phyloP scores from a whole-genome alignment of 2,113 vertebrate species.

The Podarcis raffonei region DNA sequence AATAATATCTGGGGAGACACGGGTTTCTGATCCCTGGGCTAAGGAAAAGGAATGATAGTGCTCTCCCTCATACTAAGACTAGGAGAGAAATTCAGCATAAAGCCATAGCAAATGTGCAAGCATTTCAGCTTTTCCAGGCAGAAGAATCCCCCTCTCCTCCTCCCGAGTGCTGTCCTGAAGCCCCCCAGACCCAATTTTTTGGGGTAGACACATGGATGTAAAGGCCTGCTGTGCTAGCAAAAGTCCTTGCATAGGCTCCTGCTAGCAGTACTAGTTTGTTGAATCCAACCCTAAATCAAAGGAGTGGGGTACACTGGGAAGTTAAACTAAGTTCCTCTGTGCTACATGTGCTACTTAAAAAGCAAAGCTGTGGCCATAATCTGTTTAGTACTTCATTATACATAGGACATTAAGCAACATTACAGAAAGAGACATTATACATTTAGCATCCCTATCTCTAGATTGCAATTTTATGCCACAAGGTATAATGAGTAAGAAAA shows the following conservation, averaged over 20 bases:
- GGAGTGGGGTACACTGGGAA: neutral
- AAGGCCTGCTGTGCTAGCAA: no score
- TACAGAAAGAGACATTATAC: neutral
- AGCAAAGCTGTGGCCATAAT: neutral
- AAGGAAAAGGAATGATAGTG: neutral
- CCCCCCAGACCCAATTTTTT: no score
- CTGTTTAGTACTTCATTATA: constrained; percentile 1
- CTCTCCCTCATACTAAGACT: neutral
- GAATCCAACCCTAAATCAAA: neutral
- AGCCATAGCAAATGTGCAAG: no score
- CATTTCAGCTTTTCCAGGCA: no score
- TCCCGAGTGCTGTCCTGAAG: neutral
- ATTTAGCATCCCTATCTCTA: constrained; percentile 15
- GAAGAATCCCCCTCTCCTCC: no score
- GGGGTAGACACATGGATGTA: no score
- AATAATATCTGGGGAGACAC: no score
- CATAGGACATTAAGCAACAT: constrained; percentile 16
- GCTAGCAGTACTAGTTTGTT: no score
- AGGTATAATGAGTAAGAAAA: constrained; percentile 26
- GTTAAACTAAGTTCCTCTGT: neutral
- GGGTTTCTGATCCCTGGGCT: no score
- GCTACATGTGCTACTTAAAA: neutral
- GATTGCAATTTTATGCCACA: constrained; percentile 38
- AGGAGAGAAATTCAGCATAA: no score
- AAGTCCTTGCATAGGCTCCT: no score